Evolutionary conservation across 2,888 invertebrate species (phyloP), one percentile per base, ranked within the genome.

Genomic region (Drosophila paranaensis): DNA sequence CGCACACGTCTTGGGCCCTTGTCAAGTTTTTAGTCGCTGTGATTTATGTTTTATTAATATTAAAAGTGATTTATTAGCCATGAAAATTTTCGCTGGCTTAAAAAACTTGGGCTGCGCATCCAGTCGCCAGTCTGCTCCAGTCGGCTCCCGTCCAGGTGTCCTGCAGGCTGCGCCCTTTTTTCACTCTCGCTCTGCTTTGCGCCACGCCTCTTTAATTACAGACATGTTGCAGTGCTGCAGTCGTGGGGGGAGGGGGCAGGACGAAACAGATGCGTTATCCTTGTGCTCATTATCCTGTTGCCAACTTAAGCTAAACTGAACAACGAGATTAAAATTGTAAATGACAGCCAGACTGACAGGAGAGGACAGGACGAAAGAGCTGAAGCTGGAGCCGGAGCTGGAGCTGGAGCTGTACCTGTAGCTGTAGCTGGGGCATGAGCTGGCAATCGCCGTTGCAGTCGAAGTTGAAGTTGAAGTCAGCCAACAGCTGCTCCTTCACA

Each of bases 21-120:
- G 73, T 70, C 74, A 77, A 73, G 77, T 82, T 82, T 80, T 81
- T 76, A 76, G 81, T 74, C 77, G 71, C 70, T 63, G 77, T 90
- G 91, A 90, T 90, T 90, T 90, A 90, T 90, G 89, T 88, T 88
- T 91, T 90, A 90, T 90, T 91, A 91, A 91, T 90, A 90, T 89
- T 81, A 87, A 89, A 89, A 91, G 87, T 90, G 91, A 90, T 90
- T 90, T 91, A 90, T 91, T 90, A 83, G 89, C 88, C 77, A 79
- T 77, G 75, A 74, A 88, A 88, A 48, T 66, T 76, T 83, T 71
- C 33, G 64, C 64, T 61, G 64, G 69, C 45, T 77, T 60, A 50
- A 75, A 50, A 67, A 88, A 79, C 70, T 78, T 74, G 77, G 48
- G 57, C 67, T 50, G 33, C 61, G 60, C 43, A 42, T 27, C 16